These are phyloP conservation scores for Myripristis jacobus DNA, from an alignment of 2,797 vertebrate species.

Conservation along the genomic window DNA sequence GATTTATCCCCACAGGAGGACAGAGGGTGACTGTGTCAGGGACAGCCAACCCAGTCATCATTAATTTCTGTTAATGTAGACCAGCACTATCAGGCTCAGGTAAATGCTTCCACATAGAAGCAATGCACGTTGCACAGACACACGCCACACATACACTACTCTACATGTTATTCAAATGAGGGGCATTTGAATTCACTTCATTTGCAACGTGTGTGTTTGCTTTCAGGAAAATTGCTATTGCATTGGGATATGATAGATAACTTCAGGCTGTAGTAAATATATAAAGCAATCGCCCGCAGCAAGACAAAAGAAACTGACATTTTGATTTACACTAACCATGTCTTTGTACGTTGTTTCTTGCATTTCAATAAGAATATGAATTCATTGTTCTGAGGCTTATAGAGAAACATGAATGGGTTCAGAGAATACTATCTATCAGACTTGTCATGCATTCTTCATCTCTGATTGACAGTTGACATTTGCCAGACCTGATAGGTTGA, in stretches of 20 bases:
- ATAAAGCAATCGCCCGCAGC: background rate
- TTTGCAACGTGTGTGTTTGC: background rate
- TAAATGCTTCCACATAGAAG: background rate
- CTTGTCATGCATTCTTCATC: conserved; percentile 2
- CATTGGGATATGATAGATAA: background rate
- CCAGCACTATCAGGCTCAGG: conserved; percentile 8
- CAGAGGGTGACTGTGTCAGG: conserved; percentile 1
- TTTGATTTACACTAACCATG: background rate
- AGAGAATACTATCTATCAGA: background rate
- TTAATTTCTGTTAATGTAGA: conserved; percentile 20
- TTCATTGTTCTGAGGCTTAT: background rate
- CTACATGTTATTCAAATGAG: conserved; percentile 15
- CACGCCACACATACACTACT: background rate
- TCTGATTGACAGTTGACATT: conserved; percentile 61
- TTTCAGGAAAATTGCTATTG: background rate
- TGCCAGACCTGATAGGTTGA: conserved; percentile 29
- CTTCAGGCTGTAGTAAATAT: conserved; percentile 1
- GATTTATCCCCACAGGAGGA: conserved; percentile 19
- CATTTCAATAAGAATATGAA: background rate
- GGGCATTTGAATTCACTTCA: background rate
- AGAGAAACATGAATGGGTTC: background rate
- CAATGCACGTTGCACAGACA: background rate
- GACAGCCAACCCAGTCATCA: background rate
- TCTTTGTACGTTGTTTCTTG: background rate
- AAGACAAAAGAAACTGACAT: background rate